Conservation (phyloP, 2,797 vertebrate genomes). For the Sebastolobus alascanus region DNA sequence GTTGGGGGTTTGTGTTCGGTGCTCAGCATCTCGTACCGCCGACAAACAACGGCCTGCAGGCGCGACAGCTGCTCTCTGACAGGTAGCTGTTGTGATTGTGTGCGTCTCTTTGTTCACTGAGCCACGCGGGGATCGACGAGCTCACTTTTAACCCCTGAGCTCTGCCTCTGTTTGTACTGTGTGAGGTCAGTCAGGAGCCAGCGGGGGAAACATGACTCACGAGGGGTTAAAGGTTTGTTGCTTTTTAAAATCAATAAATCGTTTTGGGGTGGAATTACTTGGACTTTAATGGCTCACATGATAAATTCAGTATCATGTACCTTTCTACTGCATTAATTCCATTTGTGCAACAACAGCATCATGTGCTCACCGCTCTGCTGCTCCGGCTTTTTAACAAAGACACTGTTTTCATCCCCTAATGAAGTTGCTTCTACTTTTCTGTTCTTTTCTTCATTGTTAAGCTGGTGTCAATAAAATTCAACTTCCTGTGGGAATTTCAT, state of each 20-base stretch:
- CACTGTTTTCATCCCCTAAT: too few relatives aligned
- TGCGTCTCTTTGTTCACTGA: not conserved
- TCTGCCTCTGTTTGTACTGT: not conserved
- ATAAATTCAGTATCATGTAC: not conserved
- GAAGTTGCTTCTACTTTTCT: not conserved
- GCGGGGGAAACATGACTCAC: not conserved
- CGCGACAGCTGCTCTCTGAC: slow-evolving; percentile 41
- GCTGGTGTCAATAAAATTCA: not conserved
- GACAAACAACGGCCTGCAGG: slow-evolving; percentile 28
- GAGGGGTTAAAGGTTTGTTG: slow-evolving; percentile 5
- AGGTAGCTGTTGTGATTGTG: slow-evolving; percentile 26
- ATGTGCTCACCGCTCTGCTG: not conserved
- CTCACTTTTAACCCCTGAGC: not conserved
- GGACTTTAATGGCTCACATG: not conserved
- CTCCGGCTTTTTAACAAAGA: too few relatives aligned
- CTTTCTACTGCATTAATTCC: too few relatives aligned
- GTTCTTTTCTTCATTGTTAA: not conserved
- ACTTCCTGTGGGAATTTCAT: not conserved
- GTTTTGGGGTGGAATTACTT: not conserved
- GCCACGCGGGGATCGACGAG: not conserved
- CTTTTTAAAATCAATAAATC: not conserved
- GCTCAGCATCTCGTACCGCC: not conserved
- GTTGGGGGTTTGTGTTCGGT: not conserved
- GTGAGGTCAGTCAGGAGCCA: slow-evolving; percentile 10
- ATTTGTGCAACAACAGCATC: not conserved